phyloP scores from a whole-genome alignment of 2,113 vertebrate genomes.

The Vulpes lagopus region DNA sequence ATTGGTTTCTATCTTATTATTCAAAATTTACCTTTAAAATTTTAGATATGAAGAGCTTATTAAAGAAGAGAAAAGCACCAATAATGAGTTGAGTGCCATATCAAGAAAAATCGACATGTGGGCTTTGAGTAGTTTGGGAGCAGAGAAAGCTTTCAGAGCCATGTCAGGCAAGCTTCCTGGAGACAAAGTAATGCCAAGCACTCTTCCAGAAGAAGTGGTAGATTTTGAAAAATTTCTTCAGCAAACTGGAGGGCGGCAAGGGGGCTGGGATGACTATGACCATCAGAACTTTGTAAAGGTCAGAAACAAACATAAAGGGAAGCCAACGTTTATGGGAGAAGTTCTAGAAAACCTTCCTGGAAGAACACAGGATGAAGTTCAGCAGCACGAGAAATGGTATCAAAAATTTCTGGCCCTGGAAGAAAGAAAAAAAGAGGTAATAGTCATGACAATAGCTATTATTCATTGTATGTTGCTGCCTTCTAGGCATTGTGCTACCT shows the following conservation, averaged over 20 bases:
- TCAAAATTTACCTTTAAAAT: constrained; percentile 70
- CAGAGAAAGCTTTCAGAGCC: constrained; percentile 77
- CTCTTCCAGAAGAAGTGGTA: constrained; percentile 90
- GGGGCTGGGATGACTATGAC: constrained; percentile 95
- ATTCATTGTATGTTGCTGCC: background rate
- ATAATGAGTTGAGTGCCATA: constrained; percentile 90
- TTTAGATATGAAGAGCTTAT: constrained; percentile 93
- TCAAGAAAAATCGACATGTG: constrained; percentile 94
- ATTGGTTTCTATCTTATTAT: constrained; percentile 22
- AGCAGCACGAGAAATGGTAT: constrained; percentile 93
- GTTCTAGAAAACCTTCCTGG: constrained; percentile 90
- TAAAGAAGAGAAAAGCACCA: constrained; percentile 91
- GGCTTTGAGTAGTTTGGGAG: constrained; percentile 83
- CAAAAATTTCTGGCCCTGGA: constrained; percentile 91
- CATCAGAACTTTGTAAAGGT: constrained; percentile 93
- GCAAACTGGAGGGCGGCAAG: constrained; percentile 90
- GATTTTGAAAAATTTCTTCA: constrained; percentile 93
- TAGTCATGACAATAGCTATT: background rate
- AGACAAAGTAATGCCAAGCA: constrained; percentile 76
- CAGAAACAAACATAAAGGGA: constrained; percentile 91
- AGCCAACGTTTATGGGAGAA: constrained; percentile 88
- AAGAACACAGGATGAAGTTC: constrained; percentile 91
- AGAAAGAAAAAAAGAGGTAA: constrained; percentile 94
- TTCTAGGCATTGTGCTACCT: background rate
- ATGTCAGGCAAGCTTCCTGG: constrained; percentile 80